Percentiles rank a stretch among this genome's conserved stretches.
phyloP scores from a whole-genome alignment of 2,113 vertebrate genomes.

The Lamprologus callipterus region DNA sequence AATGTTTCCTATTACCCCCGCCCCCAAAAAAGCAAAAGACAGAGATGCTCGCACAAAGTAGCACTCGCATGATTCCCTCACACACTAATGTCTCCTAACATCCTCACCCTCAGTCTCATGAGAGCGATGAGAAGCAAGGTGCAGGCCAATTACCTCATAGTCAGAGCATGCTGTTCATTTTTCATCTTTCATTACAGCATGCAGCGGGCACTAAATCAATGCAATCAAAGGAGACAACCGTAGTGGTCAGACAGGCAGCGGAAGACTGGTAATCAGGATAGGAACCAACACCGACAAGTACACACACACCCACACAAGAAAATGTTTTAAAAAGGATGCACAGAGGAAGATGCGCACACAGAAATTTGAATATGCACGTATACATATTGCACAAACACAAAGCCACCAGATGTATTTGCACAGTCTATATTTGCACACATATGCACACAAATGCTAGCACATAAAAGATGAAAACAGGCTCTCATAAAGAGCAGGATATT shows the following conservation, averaged over 20 bases:
- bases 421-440: conserved; percentile 44
- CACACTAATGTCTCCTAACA: neutral
- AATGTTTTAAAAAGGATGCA: neutral
- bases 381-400: conserved; percentile 8
- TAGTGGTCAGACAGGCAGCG: conserved; percentile 29
- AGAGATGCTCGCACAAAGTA: neutral
- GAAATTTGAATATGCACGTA: neutral
- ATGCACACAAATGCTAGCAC: conserved; percentile 22
- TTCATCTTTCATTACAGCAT: conserved; percentile 33
- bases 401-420: conserved; percentile 35
- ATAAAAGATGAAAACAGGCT: conserved; percentile 55
- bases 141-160: conserved; percentile 36
- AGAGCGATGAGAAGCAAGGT: neutral
- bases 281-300: conserved; percentile 15
- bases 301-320: neutral
- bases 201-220: conserved; percentile 29
- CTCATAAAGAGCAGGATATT: conserved; percentile 66
- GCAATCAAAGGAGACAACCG: conserved; percentile 48
- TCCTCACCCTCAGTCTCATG: neutral
- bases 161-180: conserved; percentile 29
- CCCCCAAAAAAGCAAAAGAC: neutral
- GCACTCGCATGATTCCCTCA: neutral
- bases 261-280: conserved; percentile 37
- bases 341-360: neutral
- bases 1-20: neutral